Evolutionary conservation across 1,140 invertebrate genomes (phyloP).

Genomic region (Tetragnatha versicolor): DNA sequence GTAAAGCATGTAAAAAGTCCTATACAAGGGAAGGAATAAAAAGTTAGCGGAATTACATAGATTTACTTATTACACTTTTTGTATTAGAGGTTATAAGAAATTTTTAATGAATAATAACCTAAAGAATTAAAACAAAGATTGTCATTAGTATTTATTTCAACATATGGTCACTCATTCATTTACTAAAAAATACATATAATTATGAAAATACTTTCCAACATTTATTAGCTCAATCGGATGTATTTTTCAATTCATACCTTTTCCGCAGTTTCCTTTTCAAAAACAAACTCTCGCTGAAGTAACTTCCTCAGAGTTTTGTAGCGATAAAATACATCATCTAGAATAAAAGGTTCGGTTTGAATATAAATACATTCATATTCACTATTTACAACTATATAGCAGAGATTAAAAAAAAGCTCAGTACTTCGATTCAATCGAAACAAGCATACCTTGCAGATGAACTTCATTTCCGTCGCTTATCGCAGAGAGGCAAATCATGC

Average conservation of each 20-base stretch:
- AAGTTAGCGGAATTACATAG: too few species aligned
- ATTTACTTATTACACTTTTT: too few species aligned
- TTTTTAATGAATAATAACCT: too few species aligned
- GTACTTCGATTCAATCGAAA: background rate
- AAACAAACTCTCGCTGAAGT: constrained; percentile 51
- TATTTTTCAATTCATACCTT: constrained; percentile 12
- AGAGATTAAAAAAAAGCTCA: background rate
- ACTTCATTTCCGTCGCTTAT: background rate
- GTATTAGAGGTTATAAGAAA: too few species aligned
- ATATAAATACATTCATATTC: background rate
- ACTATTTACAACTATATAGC: background rate
- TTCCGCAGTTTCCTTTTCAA: constrained; percentile 23
- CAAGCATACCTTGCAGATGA: constrained; percentile 3
- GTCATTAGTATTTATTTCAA: too few species aligned
- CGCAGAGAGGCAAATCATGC: constrained; percentile 44
- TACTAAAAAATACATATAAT: too few species aligned
- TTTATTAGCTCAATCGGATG: too few species aligned
- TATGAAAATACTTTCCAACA: too few species aligned
- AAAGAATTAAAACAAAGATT: too few species aligned
- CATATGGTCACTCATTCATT: too few species aligned
- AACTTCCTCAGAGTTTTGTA: constrained; percentile 40
- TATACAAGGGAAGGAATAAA: too few species aligned
- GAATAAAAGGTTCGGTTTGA: background rate
- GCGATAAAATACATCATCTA: constrained; percentile 19
- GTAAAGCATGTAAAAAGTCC: constrained; percentile 34